Percentiles rank a stretch among this genome's conserved stretches.
These are phyloP conservation scores for Globicephala melas DNA, from an alignment of 2,113 vertebrate species.

Conservation along the genomic window DNA sequence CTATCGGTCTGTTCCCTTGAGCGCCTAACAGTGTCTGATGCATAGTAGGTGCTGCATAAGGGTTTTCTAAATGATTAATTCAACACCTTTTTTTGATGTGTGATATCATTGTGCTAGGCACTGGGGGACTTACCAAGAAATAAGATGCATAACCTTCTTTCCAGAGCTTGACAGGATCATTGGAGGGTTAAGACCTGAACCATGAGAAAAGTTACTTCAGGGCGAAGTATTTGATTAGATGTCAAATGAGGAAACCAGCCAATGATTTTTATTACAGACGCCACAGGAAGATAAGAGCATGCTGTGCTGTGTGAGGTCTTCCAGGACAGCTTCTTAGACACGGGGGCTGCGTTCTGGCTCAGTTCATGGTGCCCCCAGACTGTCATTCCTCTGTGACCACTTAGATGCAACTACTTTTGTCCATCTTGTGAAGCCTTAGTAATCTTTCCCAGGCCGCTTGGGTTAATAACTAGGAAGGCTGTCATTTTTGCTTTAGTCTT, in stretches of 20 bases:
- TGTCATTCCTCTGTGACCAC: background rate
- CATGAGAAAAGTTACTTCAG: background rate
- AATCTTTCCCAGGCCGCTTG: background rate
- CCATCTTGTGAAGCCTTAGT: background rate
- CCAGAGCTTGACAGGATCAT: background rate
- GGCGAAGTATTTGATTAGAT: background rate
- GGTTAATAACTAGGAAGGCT: background rate
- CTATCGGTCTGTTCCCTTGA: background rate
- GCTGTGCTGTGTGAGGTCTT: background rate
- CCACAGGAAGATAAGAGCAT: background rate
- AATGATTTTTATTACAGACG: background rate
- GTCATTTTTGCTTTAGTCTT: background rate
- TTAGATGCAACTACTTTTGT: background rate
- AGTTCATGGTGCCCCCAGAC: background rate
- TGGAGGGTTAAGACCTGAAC: background rate
- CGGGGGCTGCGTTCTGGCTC: fast-evolving
- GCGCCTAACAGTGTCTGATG: background rate
- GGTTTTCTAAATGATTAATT: background rate
- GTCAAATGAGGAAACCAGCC: background rate
- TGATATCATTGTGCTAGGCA: background rate
- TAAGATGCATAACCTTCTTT: background rate
- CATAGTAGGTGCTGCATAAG: background rate
- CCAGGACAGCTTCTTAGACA: background rate
- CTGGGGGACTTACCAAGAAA: background rate
- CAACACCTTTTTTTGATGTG: background rate